Percentiles rank a stretch among this genome's conserved stretches.
Evolutionary conservation across 2,797 vertebrate genomes (phyloP).

Genomic region (Pelobates cultripes): DNA sequence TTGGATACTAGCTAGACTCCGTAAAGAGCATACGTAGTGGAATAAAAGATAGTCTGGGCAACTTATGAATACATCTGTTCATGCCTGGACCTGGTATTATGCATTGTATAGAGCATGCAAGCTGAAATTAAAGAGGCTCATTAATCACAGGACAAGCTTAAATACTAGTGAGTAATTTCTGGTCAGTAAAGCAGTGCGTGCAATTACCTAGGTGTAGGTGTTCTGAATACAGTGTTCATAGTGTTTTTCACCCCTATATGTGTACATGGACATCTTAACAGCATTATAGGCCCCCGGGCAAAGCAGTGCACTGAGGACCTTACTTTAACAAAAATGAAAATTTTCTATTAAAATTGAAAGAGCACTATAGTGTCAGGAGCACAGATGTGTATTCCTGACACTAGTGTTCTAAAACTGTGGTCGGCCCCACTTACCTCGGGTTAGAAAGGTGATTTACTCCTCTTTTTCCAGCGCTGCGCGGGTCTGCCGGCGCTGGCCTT

Average conservation of each 20-base stretch:
- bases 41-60: not conserved
- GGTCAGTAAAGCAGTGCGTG: constrained; percentile 63
- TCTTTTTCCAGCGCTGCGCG: too few relatives aligned
- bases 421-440: too few relatives aligned
- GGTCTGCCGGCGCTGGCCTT: too few relatives aligned
- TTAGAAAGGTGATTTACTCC: too few relatives aligned
- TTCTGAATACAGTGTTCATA: constrained; percentile 48
- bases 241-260: not conserved
- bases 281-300: too few relatives aligned
- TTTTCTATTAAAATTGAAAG: too few relatives aligned
- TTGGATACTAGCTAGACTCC: not conserved
- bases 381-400: too few relatives aligned
- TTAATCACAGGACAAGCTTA: not conserved
- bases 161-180: not conserved
- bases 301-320: too few relatives aligned
- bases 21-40: not conserved
- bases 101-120: not conserved
- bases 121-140: constrained; percentile 34
- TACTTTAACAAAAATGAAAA: too few relatives aligned
- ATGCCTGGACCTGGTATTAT: constrained; percentile 9
- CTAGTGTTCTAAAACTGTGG: too few relatives aligned
- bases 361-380: too few relatives aligned
- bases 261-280: not conserved
- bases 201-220: constrained; percentile 55
- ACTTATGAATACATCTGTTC: constrained; percentile 39